phyloP scores from a whole-genome alignment of 2,888 invertebrate species.

The Stictocephala bisonia region DNA sequence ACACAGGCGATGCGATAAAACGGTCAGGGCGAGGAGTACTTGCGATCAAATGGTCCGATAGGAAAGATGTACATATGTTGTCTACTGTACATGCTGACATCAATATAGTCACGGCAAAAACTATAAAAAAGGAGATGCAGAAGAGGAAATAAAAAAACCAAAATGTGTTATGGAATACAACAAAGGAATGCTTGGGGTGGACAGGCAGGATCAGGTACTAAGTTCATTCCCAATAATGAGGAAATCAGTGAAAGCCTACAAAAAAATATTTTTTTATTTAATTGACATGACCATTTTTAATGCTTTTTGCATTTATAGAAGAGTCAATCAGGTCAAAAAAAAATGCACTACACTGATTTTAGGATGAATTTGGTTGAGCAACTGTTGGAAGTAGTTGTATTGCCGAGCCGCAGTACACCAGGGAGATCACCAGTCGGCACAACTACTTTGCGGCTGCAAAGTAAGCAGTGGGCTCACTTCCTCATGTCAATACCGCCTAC shows the following conservation, averaged over 20 bases:
- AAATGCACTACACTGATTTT: slow-evolving; percentile 31
- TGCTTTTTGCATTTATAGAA: slow-evolving; percentile 21
- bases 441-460: slow-evolving; percentile 24
- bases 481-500: slow-evolving; percentile 36
- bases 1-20: slow-evolving; percentile 18
- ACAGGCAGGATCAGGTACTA: slow-evolving; percentile 40
- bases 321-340: slow-evolving; percentile 20
- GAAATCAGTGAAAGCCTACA: slow-evolving; percentile 17
- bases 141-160: slow-evolving; percentile 23
- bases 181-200: slow-evolving; percentile 34
- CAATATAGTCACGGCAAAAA: slow-evolving; percentile 25
- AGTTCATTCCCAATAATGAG: slow-evolving; percentile 32
- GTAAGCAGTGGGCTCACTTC: slow-evolving; percentile 47
- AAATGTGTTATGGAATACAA: slow-evolving; percentile 38
- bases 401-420: slow-evolving; percentile 7
- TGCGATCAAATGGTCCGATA: slow-evolving; percentile 30
- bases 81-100: slow-evolving; percentile 22
- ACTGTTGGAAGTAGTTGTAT: slow-evolving; percentile 7
- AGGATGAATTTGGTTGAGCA: slow-evolving; percentile 24
- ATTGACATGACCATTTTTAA: slow-evolving; percentile 37
- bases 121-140: slow-evolving; percentile 10
- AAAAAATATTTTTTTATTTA: slow-evolving; percentile 41
- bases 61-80: slow-evolving; percentile 29
- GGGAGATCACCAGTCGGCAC: slow-evolving; percentile 7
- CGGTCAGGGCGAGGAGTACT: slow-evolving; percentile 10